These are phyloP conservation scores for Petrocephalus zakoni DNA, from an alignment of 2,113 vertebrate genomes.

Conservation along the genomic window DNA sequence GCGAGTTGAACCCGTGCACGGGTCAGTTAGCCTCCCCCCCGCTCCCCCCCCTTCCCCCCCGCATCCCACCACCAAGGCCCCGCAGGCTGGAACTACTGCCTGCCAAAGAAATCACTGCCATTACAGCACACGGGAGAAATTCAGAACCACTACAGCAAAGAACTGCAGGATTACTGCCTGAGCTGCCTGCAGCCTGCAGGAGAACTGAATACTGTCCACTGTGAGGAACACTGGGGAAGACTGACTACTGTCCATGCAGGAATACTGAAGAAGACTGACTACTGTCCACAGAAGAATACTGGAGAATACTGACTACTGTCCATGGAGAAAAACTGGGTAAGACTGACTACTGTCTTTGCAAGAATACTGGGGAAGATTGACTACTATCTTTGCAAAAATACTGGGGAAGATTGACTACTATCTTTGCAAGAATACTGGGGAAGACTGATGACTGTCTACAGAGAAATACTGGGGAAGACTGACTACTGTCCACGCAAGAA, in stretches of 20 bases:
- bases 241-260: neutral
- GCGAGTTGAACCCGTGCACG: slow-evolving; percentile 27
- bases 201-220: no score
- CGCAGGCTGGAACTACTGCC: neutral
- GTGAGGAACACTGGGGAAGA: no score
- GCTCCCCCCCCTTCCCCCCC: neutral
- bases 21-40: slow-evolving; percentile 20
- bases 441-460: no score
- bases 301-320: no score
- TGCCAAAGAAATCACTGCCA: neutral
- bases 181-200: neutral
- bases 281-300: neutral
- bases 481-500: no score
- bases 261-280: neutral
- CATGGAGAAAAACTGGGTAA: no score
- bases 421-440: no score
- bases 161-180: neutral
- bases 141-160: neutral
- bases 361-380: no score
- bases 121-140: neutral
- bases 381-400: no score
- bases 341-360: no score
- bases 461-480: no score
- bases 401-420: no score
- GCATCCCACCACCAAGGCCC: neutral